A percentile compares a stretch with the other conserved stretches of the same genome.
Conservation (phyloP, 2,113 vertebrate genomes). For the Larimichthys crocea region DNA sequence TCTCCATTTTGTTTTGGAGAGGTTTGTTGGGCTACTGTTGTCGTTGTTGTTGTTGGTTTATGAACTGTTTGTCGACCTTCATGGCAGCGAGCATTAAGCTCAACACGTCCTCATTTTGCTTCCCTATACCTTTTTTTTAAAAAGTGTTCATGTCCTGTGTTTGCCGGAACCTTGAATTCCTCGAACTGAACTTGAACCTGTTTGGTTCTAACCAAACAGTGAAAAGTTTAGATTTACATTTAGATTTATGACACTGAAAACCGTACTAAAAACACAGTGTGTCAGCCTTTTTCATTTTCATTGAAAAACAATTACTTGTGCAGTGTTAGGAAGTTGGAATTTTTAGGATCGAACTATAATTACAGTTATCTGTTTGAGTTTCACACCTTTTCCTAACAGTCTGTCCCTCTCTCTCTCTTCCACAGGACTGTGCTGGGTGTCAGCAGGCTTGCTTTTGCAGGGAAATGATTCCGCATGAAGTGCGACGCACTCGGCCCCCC, state of each 20-base stretch:
- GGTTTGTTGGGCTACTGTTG: not conserved
- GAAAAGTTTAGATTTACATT: not conserved
- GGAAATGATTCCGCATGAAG: conserved; percentile 99
- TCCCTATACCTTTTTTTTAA: not conserved
- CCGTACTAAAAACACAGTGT: not conserved
- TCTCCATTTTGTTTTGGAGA: not conserved
- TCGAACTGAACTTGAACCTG: not conserved
- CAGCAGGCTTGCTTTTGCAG: conserved; percentile 85
- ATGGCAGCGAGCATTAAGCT: not conserved
- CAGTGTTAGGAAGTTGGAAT: not conserved
- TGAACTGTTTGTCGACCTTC: conserved; percentile 16
- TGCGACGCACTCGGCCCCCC: conserved; percentile 87
- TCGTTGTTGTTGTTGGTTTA: not conserved
- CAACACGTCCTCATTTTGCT: not conserved
- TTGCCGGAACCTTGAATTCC: not conserved
- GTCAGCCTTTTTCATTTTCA: conserved; percentile 4
- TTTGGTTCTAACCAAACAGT: not conserved
- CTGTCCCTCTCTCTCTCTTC: conserved; percentile 34
- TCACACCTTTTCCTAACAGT: not conserved
- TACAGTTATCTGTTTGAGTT: not conserved
- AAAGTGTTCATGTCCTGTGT: not conserved
- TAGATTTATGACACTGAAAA: no score
- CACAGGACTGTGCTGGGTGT: conserved; percentile 81
- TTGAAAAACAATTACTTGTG: not conserved
- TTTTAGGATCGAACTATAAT: not conserved